Conservation (phyloP, 2,888 invertebrate species). For the Hyppa rectilinea region DNA sequence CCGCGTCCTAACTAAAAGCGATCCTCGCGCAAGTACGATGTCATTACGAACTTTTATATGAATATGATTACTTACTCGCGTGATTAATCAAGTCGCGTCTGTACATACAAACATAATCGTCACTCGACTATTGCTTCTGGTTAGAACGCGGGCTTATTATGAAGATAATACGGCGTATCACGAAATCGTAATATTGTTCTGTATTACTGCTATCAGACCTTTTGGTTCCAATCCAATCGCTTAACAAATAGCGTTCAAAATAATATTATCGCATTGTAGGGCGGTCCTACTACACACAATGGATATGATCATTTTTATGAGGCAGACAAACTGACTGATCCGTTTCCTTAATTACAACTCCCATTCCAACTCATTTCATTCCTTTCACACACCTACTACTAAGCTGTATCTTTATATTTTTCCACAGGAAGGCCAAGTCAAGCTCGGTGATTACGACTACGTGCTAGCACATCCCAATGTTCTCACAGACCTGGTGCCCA, state of each 20-base stretch:
- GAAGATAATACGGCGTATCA: not conserved
- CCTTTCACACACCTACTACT: not conserved
- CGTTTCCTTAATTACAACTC: not conserved
- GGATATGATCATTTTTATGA: not conserved
- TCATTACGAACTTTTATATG: not conserved
- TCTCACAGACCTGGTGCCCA: conserved; percentile 93
- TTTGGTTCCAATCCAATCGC: not conserved
- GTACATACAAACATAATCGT: not conserved
- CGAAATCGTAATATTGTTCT: conserved; percentile 3
- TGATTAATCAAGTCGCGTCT: not conserved
- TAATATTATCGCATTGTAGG: too few species aligned
- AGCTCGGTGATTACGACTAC: conserved; percentile 93
- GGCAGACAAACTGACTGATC: not conserved
- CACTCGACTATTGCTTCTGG: not conserved
- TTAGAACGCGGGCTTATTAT: not conserved
- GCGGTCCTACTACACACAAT: not conserved
- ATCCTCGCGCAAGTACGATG: not conserved
- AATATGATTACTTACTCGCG: not conserved
- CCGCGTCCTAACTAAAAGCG: not conserved
- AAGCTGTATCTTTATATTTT: not conserved
- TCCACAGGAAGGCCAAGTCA: conserved; percentile 92
- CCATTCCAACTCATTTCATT: not conserved
- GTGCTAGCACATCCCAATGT: conserved; percentile 95
- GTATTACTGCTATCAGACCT: not conserved
- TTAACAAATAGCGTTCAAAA: not conserved